Base-by-base conservation (phyloP, 2,797 vertebrate genomes). In the Buphagus erythrorhynchus region DNA sequence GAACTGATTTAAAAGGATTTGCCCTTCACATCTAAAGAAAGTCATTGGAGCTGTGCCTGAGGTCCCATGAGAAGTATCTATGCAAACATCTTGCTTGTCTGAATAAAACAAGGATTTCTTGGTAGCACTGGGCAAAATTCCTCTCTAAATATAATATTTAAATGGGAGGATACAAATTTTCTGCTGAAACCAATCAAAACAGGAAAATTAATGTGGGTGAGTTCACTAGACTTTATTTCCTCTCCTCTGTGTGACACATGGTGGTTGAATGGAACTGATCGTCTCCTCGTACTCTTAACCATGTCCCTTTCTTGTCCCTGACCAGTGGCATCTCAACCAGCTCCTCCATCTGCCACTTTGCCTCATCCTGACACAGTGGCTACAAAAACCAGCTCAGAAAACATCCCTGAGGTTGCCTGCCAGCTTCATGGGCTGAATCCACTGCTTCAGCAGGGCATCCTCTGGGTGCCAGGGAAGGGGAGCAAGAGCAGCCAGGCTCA, bases 361-460 rank as follows among this genome's bases (percentile, higher is more conserved):
- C 35, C 46, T 86, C 48, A 35, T 31, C 40, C 31, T 4, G 0
- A 48, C 69, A 15, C 1, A 1, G 6, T 33, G 59, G 76, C 65
- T 10, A 8, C 29, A 73, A 17, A 62, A 29, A 16, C 29, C 43
- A 69, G 29, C 69, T 54, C 57, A 59, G 28, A 16, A 80, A 61
- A 48, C 13, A n/a, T 38, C 38, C 3, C 0, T 0, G 0, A 29
- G 28, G 29, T 33, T 69, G 51, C 9, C 72, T 76, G 46, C 4
- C 49, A 21, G 42, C 31, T 68, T 3, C 0, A 16, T 19, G 24
- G 33, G 29, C n/a, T 68, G 68, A 31, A 61, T 21, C n/a, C 21
- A n/a, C 36, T n/a, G 45, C 35, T 58, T 16, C 31, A 62, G 40
- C 35, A 51, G 21, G 11, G 25, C 46, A 58, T 21, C 43, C 5